phyloP scores from a whole-genome alignment of 2,797 vertebrate genomes.

The Sciurus vulgaris region DNA sequence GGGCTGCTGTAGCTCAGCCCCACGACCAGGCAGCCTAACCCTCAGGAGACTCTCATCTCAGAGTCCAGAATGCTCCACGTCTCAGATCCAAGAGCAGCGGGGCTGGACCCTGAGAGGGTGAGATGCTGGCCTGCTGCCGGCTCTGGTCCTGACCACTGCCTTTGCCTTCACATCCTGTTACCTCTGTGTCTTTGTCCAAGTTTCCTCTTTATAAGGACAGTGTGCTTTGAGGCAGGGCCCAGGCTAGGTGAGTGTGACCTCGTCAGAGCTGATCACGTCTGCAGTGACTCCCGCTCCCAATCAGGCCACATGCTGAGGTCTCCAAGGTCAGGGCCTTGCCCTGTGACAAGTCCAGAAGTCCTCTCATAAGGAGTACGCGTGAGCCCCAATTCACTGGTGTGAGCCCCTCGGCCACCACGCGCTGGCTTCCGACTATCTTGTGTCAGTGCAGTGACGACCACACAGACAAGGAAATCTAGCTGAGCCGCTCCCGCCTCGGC shows the following conservation, averaged over 20 bases:
- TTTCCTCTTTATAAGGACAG: neutral
- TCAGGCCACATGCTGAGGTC: too few species aligned
- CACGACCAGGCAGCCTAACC: neutral
- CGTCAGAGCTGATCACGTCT: neutral
- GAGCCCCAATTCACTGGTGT: too few species aligned
- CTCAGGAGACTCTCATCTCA: neutral
- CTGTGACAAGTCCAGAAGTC: accelerated
- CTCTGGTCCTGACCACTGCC: too few species aligned
- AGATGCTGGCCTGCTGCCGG: neutral
- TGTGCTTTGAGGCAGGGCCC: neutral
- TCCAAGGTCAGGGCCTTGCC: neutral
- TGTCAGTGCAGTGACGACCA: neutral
- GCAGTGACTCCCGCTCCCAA: neutral
- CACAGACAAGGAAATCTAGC: neutral
- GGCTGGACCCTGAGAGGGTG: neutral
- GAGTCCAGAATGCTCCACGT: neutral
- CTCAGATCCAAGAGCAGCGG: neutral
- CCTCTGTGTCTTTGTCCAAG: neutral
- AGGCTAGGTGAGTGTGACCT: neutral
- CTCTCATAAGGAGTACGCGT: accelerated
- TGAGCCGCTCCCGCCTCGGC: too few species aligned
- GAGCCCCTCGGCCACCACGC: neutral
- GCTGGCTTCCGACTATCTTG: neutral
- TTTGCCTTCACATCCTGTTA: accelerated
- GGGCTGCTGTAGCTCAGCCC: neutral